A percentile compares a stretch with the other conserved stretches of the same genome.
These are phyloP conservation scores for Campaea margaritaria DNA, from an alignment of 2,888 invertebrate genomes.

Conservation along the genomic window DNA sequence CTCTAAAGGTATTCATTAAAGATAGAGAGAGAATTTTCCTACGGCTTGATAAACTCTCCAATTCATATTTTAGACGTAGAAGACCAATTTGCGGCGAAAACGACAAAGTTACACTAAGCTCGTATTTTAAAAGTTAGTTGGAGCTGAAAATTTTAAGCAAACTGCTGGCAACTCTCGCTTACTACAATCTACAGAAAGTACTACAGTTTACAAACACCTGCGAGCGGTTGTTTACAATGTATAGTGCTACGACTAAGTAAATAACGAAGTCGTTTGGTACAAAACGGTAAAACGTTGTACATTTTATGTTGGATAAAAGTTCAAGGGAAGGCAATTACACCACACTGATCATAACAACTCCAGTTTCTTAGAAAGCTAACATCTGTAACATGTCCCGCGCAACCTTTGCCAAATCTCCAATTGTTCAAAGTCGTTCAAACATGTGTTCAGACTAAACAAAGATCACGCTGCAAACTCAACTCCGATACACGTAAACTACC, in stretches of 20 bases:
- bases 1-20: too few relatives aligned
- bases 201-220: slow-evolving; percentile 15
- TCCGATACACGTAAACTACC: slow-evolving; percentile 3
- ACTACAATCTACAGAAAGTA: neutral
- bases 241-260: slow-evolving; percentile 1
- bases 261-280: too few relatives aligned
- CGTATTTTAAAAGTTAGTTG: slow-evolving; percentile 9
- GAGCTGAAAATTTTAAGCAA: slow-evolving; percentile 7
- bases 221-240: slow-evolving; percentile 14
- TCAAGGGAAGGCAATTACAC: too few relatives aligned
- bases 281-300: too few relatives aligned
- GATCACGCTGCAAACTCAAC: slow-evolving; percentile 5
- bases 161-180: neutral
- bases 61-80: too few relatives aligned
- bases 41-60: too few relatives aligned
- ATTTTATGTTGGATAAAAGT: too few relatives aligned
- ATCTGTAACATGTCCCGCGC: neutral
- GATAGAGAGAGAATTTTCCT: too few relatives aligned
- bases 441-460: slow-evolving; percentile 24
- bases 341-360: too few relatives aligned
- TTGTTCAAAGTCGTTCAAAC: slow-evolving; percentile 6
- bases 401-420: neutral
- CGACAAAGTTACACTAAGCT: slow-evolving; percentile 10
- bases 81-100: neutral
- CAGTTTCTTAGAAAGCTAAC: too few relatives aligned